phyloP scores from a whole-genome alignment of 2,797 vertebrate genomes.

The Danionella dracula region DNA sequence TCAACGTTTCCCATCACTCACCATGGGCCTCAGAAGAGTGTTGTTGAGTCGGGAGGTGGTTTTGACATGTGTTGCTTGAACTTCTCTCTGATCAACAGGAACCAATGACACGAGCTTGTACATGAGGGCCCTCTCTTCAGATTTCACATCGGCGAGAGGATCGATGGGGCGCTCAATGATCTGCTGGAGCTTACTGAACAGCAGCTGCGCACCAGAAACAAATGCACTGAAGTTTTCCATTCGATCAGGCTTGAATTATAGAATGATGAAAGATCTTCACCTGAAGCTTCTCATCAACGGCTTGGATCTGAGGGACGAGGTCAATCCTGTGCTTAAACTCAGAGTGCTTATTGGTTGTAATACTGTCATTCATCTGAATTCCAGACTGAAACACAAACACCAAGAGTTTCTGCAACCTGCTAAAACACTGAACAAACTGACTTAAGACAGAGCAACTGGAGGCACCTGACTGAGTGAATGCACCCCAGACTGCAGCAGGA shows the following conservation, averaged over 20 bases:
- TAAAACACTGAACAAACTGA: no score
- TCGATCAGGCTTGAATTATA: background rate
- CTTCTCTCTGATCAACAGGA: background rate
- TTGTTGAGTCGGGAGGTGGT: no score
- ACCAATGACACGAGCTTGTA: conserved; percentile 1
- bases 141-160: background rate
- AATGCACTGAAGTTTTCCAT: background rate
- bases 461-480: conserved; percentile 47
- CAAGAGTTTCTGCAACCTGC: no score
- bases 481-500: conserved; percentile 27
- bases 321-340: background rate
- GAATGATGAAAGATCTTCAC: conserved; percentile 38
- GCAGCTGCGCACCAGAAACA: conserved; percentile 44
- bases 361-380: conserved; percentile 34
- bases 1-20: no score
- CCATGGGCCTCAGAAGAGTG: no score
- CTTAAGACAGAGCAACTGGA: no score
- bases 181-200: conserved; percentile 46
- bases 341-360: conserved; percentile 35
- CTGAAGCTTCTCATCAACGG: conserved; percentile 50
- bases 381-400: conserved; percentile 40
- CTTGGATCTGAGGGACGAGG: conserved; percentile 37
- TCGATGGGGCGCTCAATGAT: conserved; percentile 30
- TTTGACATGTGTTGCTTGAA: background rate
- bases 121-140: background rate